Evolutionary conservation across 2,113 vertebrate species (phyloP), one percentile per base, ranked within the genome.

Genomic region (Microtus ochrogaster): DNA sequence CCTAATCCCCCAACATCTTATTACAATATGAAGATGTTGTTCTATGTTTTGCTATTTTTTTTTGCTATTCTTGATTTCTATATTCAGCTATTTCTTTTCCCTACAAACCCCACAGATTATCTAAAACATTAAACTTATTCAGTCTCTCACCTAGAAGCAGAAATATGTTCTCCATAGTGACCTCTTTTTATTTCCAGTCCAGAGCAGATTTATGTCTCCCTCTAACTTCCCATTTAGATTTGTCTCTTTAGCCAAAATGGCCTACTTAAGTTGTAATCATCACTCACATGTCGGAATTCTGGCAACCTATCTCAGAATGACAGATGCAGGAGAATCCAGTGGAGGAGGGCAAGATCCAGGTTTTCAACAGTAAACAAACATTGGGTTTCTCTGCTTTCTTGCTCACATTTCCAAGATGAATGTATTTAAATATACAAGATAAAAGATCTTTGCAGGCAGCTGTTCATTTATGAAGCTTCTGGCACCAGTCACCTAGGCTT

Each of bases 261-360:
- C 88, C 82, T 90, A 41, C 89, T 95, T 96, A 91, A 87, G 87
- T 52, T 89, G 33, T 65, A 89, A 91, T 65, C n/a, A 93, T 96
- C 19, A 39, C n/a, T 88, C 61, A 19, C 17, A 7, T 96, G 24
- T 89, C 65, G 63, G 78, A n/a, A 39, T 61, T 73, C 73, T 95
- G 91, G 65, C 39, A 86, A 30, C 61, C 30, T 76, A 66, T 1
- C 55, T 33, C n/a, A 65, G 94, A 92, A 92, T 74, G 90, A 89
- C 78, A 95, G 87, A 93, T 65, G 73, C 26, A 82, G 21, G 86
- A 24, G 81, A 90, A 63, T 70, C 52, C 76, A 97, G 92, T 30
- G 30, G 82, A 83, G 68, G 68, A 81, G 36, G 10, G 4, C 2
- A 47, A 91, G 44, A 89, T 9, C 9, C 22, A 63, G 61, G 52